Conservation (phyloP, 2,113 vertebrate species). For the Platysteira castanea region DNA sequence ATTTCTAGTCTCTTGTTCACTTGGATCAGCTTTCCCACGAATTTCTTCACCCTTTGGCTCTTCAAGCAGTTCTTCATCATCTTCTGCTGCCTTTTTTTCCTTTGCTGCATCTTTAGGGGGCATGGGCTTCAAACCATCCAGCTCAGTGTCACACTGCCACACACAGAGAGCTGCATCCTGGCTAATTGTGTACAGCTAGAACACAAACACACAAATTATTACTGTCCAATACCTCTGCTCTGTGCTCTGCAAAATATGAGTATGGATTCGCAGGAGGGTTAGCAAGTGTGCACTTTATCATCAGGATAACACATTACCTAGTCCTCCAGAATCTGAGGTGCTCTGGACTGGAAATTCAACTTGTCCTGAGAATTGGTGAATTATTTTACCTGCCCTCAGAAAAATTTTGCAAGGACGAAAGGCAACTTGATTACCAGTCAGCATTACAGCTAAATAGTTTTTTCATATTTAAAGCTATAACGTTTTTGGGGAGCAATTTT, state of each 20-base stretch:
- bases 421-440: background rate
- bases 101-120: slow-evolving; percentile 48
- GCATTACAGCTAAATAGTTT: background rate
- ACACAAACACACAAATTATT: background rate
- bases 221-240: accelerated
- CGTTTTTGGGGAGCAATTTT: background rate
- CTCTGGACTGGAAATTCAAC: background rate
- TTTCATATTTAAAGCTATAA: background rate
- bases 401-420: background rate
- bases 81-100: slow-evolving; percentile 7
- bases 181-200: slow-evolving; percentile 90
- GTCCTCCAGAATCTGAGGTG: background rate
- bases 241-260: background rate
- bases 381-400: background rate
- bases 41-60: slow-evolving; percentile 74
- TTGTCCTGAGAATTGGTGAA: background rate
- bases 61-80: slow-evolving; percentile 53
- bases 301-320: background rate
- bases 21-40: slow-evolving; percentile 72
- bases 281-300: background rate
- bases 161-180: slow-evolving; percentile 89
- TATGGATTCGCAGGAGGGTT: background rate
- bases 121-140: slow-evolving; percentile 73
- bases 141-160: slow-evolving; percentile 91
- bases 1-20: slow-evolving; percentile 63